Percentiles rank a stretch among this genome's conserved stretches.
Evolutionary conservation across 1,140 invertebrate genomes (phyloP).

Genomic region (Scaptomyza graminum): DNA sequence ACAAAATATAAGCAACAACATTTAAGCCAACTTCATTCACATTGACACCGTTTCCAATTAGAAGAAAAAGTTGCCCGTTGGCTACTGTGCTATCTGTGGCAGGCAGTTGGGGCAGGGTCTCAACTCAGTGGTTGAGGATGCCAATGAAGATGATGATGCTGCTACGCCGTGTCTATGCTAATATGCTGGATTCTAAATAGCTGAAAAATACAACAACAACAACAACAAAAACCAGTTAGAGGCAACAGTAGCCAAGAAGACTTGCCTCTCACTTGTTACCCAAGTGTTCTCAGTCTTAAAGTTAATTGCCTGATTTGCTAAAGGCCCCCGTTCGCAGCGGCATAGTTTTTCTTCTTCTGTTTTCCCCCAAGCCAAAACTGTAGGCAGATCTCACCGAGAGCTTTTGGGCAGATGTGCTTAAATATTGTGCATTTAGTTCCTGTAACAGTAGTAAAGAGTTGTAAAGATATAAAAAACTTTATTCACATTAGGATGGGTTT

Average conservation of each 20-base stretch:
- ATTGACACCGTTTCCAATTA: constrained; percentile 80
- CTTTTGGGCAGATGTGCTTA: constrained; percentile 71
- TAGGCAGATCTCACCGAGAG: constrained; percentile 40
- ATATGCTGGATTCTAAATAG: constrained; percentile 63
- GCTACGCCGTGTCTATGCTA: constrained; percentile 44
- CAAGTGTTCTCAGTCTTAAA: constrained; percentile 47
- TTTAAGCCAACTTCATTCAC: constrained; percentile 31
- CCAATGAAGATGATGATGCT: constrained; percentile 29
- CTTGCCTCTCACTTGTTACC: constrained; percentile 6
- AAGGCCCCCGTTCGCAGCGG: constrained; percentile 34
- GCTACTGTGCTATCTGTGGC: constrained; percentile 51
- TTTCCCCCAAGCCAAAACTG: constrained; percentile 2
- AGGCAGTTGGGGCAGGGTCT: background rate
- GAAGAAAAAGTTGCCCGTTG: constrained; percentile 71
- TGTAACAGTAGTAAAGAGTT: background rate
- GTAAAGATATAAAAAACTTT: too few relatives aligned
- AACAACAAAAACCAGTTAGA: constrained; percentile 66
- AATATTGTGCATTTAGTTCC: constrained; percentile 53
- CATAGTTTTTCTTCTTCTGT: constrained; percentile 28
- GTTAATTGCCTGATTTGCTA: constrained; percentile 76
- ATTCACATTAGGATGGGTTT: too few relatives aligned
- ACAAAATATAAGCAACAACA: constrained; percentile 16
- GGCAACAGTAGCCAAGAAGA: constrained; percentile 7
- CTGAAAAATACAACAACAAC: too few relatives aligned
- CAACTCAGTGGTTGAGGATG: constrained; percentile 4